Evolutionary conservation across 1,140 invertebrate species (phyloP).

Genomic region (Amphibalanus amphitrite): DNA sequence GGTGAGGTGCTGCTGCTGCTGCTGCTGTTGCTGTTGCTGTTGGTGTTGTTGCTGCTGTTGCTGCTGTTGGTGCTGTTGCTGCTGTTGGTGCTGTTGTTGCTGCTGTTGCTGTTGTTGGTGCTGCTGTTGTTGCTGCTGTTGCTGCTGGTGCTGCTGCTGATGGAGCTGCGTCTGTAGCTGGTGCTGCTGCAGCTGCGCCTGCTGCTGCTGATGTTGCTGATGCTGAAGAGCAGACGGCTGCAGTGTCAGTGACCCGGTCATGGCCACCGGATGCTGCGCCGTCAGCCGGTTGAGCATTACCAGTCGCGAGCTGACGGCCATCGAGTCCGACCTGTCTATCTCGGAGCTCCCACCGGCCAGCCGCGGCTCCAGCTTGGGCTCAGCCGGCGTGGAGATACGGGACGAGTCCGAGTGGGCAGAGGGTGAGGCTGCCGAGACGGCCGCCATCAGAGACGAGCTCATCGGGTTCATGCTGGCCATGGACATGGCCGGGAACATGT

Average conservation of each 20-base stretch:
- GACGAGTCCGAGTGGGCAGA: constrained; percentile 19
- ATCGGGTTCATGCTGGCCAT: constrained; percentile 18
- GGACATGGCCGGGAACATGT: constrained; percentile 17
- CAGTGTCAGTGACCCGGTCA: too few species aligned
- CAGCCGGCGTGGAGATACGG: constrained; percentile 19
- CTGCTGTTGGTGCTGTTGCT: not conserved
- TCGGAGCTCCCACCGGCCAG: constrained; percentile 18
- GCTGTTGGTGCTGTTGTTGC: not conserved
- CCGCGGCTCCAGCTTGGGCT: constrained; percentile 15
- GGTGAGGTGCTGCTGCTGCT: not conserved
- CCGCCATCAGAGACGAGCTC: constrained; percentile 18
- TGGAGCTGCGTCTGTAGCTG: not conserved
- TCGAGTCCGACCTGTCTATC: constrained; percentile 10
- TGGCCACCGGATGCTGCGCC: not conserved
- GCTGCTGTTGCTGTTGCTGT: not conserved
- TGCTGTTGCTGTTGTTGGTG: not conserved
- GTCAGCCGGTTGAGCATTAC: constrained; percentile 1
- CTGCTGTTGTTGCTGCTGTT: not conserved
- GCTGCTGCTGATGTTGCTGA: not conserved
- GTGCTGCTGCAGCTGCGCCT: not conserved
- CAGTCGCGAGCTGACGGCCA: not conserved
- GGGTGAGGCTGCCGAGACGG: constrained; percentile 18
- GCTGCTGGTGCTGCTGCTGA: too few species aligned
- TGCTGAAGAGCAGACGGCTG: not conserved
- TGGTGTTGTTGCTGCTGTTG: not conserved